Percentiles rank a stretch among this genome's conserved stretches.
Evolutionary conservation across 2,797 vertebrate species (phyloP).

Genomic region (Lutra lutra): DNA sequence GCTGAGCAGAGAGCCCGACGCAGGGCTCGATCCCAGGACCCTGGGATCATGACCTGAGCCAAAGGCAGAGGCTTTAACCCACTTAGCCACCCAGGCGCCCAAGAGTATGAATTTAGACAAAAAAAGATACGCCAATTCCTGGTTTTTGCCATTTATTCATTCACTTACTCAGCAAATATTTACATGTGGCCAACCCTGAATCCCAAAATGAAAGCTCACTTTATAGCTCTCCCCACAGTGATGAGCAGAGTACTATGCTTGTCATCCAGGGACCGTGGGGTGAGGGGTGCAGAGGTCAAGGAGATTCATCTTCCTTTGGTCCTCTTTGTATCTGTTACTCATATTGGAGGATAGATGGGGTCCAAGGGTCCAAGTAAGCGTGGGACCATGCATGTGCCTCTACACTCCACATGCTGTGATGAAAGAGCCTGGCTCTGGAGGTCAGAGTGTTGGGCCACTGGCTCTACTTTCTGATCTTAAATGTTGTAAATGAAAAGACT

Average conservation of each 20-base stretch:
- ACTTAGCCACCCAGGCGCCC: too few species aligned
- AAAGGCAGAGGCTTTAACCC: too few species aligned
- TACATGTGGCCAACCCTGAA: neutral
- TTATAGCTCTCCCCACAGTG: neutral
- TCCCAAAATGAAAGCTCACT: neutral
- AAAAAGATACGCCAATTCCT: neutral
- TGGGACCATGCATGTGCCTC: accelerated
- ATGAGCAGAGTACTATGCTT: neutral
- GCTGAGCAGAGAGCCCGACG: too few species aligned
- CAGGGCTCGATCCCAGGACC: too few species aligned
- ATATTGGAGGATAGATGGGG: neutral
- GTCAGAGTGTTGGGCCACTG: neutral
- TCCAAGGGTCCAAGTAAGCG: neutral
- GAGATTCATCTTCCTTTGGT: neutral
- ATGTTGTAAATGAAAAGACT: neutral
- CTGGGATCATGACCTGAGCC: too few species aligned
- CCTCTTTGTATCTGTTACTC: neutral
- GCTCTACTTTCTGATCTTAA: neutral
- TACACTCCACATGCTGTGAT: accelerated
- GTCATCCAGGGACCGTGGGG: neutral
- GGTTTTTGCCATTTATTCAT: neutral
- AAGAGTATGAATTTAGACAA: slow-evolving; percentile 16
- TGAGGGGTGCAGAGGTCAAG: neutral
- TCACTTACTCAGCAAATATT: neutral
- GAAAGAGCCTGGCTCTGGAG: accelerated